Percentiles rank a stretch among this genome's conserved stretches.
Evolutionary conservation across 2,113 vertebrate genomes (phyloP).

Genomic region (Psittacula cyanocephala): DNA sequence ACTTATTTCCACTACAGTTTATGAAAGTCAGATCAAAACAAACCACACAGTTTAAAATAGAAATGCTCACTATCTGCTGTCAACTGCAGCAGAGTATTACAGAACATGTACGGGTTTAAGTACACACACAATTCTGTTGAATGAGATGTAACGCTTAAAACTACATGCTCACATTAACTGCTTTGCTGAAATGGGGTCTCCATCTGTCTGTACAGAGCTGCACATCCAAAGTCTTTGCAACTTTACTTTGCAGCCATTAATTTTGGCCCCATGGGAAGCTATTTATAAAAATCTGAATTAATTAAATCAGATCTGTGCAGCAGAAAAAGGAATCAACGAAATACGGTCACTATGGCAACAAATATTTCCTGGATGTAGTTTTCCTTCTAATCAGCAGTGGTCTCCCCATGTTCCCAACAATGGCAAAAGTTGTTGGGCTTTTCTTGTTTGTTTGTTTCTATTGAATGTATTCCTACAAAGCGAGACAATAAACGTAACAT

Average conservation of each 20-base stretch:
- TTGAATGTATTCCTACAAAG: neutral
- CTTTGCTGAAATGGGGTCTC: neutral
- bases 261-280: constrained; percentile 38
- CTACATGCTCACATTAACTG: neutral
- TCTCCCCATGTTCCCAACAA: neutral
- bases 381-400: constrained; percentile 5
- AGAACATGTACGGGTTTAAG: neutral
- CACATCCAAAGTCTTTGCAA: neutral
- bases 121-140: neutral
- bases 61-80: neutral
- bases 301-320: constrained; percentile 68
- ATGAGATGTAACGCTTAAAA: neutral
- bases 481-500: neutral
- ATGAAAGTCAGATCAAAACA: constrained; percentile 14
- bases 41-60: neutral
- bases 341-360: constrained; percentile 70
- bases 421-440: neutral
- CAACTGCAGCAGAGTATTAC: neutral
- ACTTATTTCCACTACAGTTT: neutral
- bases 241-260: constrained; percentile 39
- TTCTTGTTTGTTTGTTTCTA: neutral
- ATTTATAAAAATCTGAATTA: constrained; percentile 72
- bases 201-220: neutral
- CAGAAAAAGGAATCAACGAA: constrained; percentile 13
- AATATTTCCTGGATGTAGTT: constrained; percentile 60